Conservation (phyloP, 2,888 invertebrate genomes). For the Clostera curtula region DNA sequence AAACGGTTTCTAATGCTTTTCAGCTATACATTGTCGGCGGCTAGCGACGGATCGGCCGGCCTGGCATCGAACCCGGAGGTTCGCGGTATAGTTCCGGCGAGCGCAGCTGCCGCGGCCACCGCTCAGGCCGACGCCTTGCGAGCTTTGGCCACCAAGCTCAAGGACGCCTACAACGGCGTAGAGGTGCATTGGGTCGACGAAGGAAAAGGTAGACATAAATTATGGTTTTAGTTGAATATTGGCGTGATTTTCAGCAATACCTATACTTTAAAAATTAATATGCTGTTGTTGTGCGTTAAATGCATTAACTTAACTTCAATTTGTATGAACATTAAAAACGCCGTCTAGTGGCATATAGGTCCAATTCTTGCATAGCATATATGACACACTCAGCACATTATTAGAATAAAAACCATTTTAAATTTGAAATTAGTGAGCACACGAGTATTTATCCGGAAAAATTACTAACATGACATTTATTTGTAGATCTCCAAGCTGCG, state of each 20-base stretch:
- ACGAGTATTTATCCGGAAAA: not conserved
- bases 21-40: constrained; percentile 78
- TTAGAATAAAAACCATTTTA: not conserved
- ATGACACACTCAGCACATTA: no score
- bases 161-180: constrained; percentile 92
- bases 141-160: constrained; percentile 85
- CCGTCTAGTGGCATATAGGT: no score
- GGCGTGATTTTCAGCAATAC: no score
- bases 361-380: no score
- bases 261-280: no score
- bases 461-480: no score
- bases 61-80: constrained; percentile 84
- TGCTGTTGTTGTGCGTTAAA: no score
- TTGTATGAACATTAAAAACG: no score
- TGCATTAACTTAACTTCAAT: no score
- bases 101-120: constrained; percentile 58
- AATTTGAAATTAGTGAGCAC: not conserved
- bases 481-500: constrained; percentile 62
- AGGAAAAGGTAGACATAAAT: constrained; percentile 33
- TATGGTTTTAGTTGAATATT: no score
- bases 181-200: constrained; percentile 90
- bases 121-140: constrained; percentile 86
- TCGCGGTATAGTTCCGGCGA: constrained; percentile 63
- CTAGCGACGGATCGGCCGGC: constrained; percentile 79
- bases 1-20: no score